Evolutionary conservation across 2,888 invertebrate genomes (phyloP).

Genomic region (Ditula angustiorana): DNA sequence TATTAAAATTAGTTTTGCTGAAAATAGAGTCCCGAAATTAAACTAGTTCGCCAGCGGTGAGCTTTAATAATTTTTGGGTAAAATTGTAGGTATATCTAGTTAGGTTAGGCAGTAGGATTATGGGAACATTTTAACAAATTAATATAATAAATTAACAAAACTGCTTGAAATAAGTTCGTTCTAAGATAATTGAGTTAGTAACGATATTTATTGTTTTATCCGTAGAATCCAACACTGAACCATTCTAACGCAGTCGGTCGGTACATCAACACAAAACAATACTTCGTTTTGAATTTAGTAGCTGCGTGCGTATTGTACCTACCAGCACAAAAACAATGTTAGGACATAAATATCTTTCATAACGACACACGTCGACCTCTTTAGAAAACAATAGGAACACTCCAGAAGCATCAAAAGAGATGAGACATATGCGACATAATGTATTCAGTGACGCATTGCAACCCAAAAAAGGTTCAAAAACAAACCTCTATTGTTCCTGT

Average conservation of each 20-base stretch:
- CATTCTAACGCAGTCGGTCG: no score
- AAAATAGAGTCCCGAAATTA: no score
- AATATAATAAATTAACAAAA: no score
- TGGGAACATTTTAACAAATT: no score
- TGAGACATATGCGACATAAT: slow-evolving; percentile 24
- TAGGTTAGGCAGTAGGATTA: no score
- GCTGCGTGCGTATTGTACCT: background rate
- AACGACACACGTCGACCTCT: background rate
- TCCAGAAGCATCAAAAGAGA: slow-evolving; percentile 12
- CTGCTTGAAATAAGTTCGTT: no score
- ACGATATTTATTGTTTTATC: background rate
- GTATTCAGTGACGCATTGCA: slow-evolving; percentile 29
- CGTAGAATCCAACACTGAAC: background rate
- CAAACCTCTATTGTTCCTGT: slow-evolving; percentile 58
- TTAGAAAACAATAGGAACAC: slow-evolving; percentile 19
- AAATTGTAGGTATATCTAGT: no score
- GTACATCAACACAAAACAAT: background rate
- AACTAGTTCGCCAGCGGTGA: background rate
- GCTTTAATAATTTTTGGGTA: background rate
- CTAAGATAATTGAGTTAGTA: no score
- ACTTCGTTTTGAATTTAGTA: background rate
- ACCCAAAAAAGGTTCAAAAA: slow-evolving; percentile 35
- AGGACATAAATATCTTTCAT: background rate
- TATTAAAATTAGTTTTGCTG: background rate
- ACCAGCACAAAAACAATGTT: background rate